Base-by-base conservation (phyloP, 2,113 vertebrate genomes). In the Arenaria interpres region DNA sequence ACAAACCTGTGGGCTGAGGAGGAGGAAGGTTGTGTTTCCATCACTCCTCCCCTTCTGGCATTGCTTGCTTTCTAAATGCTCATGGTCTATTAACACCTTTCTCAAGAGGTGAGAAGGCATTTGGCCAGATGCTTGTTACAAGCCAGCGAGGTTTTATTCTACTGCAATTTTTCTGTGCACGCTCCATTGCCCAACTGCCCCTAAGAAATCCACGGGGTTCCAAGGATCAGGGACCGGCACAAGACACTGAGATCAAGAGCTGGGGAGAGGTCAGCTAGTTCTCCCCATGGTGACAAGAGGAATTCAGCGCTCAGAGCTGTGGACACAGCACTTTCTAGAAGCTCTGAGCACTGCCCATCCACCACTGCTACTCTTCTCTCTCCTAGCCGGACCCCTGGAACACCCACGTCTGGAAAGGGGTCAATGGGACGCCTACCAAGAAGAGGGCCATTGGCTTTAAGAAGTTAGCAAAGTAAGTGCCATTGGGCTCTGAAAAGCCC, bases 391-490 rank as follows among this genome's bases (percentile, higher is more conserved):
- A 99, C 90, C 99, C 99, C 14, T 99, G 99, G 99, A 99, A 99
- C 95, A 99, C 98, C 20, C 98, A 99, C 0, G 66, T 99, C 93
- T 99, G 99, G 99, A 99, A 99, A 97, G 99, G 99, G 17, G 98
- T 99, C 95, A 99, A 99, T 2, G 99, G 99, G 46, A 99, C 99
- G 0, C 99, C 99, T 33, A 99, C 99, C n/a, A 99, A 99, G 98
- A 99, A 99, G 90, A 98, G 99, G 96, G 98, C 99, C 79, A 99
- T 99, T 7, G 99, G 99, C 95, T 99, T 99, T 96, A 99, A 99
- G 98, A 99, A 99, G 96, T 97, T 99, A 69, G 99, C 99, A 74
- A 99, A 99, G 99, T 99, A 93, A 99, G 99, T 98, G 54, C 32
- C 48, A 16, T 32, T 0, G 12, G 37, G 23, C 6, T 56, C 19